Percentiles rank a stretch among this genome's conserved stretches.
phyloP scores from a whole-genome alignment of 2,888 invertebrate species.

The Caradrina clavipalpis region DNA sequence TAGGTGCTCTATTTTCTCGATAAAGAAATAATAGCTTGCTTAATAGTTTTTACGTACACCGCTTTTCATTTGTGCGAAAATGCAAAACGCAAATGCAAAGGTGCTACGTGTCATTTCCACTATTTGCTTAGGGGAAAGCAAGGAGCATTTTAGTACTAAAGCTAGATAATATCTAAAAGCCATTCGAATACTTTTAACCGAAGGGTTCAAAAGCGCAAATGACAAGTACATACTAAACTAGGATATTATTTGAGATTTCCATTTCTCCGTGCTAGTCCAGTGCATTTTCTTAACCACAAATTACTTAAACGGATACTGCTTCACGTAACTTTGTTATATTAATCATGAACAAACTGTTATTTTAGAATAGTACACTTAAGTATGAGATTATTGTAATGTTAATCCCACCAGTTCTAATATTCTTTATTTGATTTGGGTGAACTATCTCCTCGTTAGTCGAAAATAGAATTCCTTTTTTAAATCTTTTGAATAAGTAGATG shows the following conservation, averaged over 20 bases:
- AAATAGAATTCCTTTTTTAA: conserved; percentile 43
- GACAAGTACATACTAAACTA: conserved; percentile 47
- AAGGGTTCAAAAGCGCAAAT: conserved; percentile 35
- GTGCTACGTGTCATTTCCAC: not conserved
- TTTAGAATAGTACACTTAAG: conserved; percentile 51
- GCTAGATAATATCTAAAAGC: not conserved
- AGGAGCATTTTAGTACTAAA: conserved; percentile 9
- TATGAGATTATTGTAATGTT: conserved; percentile 59
- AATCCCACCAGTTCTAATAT: conserved; percentile 60
- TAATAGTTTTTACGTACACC: too few species aligned
- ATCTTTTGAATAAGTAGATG: conserved; percentile 27
- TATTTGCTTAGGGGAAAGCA: not conserved
- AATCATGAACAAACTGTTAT: conserved; percentile 59
- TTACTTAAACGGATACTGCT: conserved; percentile 48
- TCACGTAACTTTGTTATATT: conserved; percentile 38
- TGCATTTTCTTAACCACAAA: conserved; percentile 50
- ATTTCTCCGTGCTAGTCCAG: conserved; percentile 54
- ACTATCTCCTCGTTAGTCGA: conserved; percentile 38
- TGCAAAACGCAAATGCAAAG: not conserved
- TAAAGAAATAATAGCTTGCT: not conserved
- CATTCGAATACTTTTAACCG: not conserved
- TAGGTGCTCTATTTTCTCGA: not conserved
- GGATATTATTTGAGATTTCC: conserved; percentile 41
- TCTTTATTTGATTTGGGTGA: conserved; percentile 52
- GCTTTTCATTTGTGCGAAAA: not conserved